Conservation (phyloP, 2,113 vertebrate species). For the Plecturocebus donacophilus region DNA sequence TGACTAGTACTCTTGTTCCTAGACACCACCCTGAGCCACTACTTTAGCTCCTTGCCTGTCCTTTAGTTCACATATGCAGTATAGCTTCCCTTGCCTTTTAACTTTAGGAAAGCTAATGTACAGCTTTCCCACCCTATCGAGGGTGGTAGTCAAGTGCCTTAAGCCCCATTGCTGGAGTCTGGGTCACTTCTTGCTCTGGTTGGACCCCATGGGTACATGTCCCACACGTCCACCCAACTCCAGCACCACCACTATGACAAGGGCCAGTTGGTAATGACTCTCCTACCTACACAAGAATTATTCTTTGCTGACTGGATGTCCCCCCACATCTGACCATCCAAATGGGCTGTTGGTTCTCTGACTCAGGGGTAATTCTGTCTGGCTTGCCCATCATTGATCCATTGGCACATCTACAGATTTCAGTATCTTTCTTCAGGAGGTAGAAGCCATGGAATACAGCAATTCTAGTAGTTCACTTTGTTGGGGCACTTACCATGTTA, state of each 20-base stretch:
- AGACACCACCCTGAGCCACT: not conserved
- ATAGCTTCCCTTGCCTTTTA: not conserved
- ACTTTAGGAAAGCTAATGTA: too few species aligned
- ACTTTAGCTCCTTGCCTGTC: not conserved
- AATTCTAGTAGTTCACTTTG: not conserved
- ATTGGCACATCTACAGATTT: not conserved
- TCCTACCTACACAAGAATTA: not conserved
- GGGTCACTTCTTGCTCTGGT: not conserved
- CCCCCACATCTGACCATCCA: not conserved
- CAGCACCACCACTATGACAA: not conserved
- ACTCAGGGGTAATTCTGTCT: not conserved
- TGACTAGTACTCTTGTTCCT: not conserved
- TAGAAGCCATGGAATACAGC: not conserved
- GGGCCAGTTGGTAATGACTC: not conserved
- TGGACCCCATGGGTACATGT: not conserved
- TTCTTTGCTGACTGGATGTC: not conserved
- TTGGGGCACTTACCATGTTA: not conserved
- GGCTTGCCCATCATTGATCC: not conserved
- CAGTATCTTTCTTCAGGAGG: not conserved
- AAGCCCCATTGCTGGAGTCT: not conserved
- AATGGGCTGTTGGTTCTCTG: not conserved
- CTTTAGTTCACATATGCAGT: not conserved
- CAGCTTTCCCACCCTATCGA: not conserved
- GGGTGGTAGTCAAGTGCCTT: not conserved
- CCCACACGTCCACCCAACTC: not conserved